phyloP scores from a whole-genome alignment of 2,888 invertebrate species.

The Malthinus seriepunctatus region DNA sequence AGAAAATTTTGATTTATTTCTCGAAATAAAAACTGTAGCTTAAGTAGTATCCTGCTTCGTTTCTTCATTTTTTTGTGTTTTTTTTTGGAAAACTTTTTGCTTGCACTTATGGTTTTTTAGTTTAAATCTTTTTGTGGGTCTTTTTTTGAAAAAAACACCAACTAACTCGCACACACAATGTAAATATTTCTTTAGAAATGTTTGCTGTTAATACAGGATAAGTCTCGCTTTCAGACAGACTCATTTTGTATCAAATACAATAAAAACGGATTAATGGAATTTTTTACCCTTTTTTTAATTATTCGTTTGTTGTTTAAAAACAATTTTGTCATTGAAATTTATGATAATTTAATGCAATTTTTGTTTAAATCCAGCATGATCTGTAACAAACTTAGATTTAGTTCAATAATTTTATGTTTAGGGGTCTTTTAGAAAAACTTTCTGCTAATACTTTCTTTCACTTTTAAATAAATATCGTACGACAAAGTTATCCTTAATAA shows the following conservation, averaged over 20 bases:
- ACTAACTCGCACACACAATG: conserved; percentile 21
- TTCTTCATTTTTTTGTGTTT: conserved; percentile 13
- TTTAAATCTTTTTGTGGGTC: no score
- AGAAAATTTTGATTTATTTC: conserved; percentile 11
- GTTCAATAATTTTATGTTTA: background rate
- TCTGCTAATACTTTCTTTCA: background rate
- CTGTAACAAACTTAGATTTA: conserved; percentile 32
- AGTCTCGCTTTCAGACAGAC: no score
- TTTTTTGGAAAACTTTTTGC: conserved; percentile 21
- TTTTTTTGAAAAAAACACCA: conserved; percentile 12
- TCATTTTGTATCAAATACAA: conserved; percentile 33
- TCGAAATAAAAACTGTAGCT: conserved; percentile 20
- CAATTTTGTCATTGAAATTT: conserved; percentile 28
- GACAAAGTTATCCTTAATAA: no score
- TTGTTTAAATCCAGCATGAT: conserved; percentile 43
- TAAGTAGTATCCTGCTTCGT: conserved; percentile 27
- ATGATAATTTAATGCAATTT: conserved; percentile 30
- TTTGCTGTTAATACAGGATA: background rate
- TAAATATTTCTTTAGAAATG: conserved; percentile 22
- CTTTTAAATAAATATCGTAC: background rate
- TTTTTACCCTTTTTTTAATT: conserved; percentile 25
- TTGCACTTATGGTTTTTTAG: conserved; percentile 20
- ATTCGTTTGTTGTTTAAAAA: conserved; percentile 8
- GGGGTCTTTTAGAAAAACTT: background rate
- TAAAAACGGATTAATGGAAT: conserved; percentile 49